These are phyloP conservation scores for Eubasilissa splendida DNA, from an alignment of 2,888 invertebrate genomes.

Conservation along the genomic window DNA sequence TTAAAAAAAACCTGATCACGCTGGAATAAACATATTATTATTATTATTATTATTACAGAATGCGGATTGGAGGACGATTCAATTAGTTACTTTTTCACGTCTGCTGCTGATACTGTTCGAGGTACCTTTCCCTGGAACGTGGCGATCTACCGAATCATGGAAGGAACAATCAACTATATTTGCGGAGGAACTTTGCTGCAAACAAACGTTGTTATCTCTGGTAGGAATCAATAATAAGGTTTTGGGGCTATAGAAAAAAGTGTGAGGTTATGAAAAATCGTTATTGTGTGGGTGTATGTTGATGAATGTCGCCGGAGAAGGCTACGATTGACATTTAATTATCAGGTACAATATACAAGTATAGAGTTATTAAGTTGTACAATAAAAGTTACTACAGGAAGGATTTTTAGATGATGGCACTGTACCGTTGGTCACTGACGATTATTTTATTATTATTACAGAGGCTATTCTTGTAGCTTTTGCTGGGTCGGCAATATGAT, in stretches of 20 bases:
- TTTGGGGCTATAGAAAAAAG: too few relatives aligned
- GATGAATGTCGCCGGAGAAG: neutral
- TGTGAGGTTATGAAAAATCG: too few relatives aligned
- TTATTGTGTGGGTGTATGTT: neutral
- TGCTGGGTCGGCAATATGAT: too few relatives aligned
- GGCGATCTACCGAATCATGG: neutral
- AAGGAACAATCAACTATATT: neutral
- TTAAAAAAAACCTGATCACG: too few relatives aligned
- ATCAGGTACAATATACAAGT: too few relatives aligned
- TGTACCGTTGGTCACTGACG: too few relatives aligned
- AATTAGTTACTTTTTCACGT: neutral
- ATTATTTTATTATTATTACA: too few relatives aligned
- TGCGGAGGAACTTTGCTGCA: slow-evolving; percentile 9
- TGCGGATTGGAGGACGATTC: slow-evolving; percentile 3
- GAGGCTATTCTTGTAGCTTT: too few relatives aligned
- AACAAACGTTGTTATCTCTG: neutral
- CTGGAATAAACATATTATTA: too few relatives aligned
- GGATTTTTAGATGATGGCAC: too few relatives aligned
- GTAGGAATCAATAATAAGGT: neutral
- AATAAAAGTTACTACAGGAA: too few relatives aligned
- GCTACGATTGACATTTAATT: neutral
- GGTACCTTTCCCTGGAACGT: slow-evolving; percentile 18
- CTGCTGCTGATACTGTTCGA: neutral
- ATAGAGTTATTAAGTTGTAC: too few relatives aligned
- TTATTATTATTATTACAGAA: slow-evolving; percentile 8